Conservation (phyloP, 2,797 vertebrate genomes). For the Syndactyla subalaris region DNA sequence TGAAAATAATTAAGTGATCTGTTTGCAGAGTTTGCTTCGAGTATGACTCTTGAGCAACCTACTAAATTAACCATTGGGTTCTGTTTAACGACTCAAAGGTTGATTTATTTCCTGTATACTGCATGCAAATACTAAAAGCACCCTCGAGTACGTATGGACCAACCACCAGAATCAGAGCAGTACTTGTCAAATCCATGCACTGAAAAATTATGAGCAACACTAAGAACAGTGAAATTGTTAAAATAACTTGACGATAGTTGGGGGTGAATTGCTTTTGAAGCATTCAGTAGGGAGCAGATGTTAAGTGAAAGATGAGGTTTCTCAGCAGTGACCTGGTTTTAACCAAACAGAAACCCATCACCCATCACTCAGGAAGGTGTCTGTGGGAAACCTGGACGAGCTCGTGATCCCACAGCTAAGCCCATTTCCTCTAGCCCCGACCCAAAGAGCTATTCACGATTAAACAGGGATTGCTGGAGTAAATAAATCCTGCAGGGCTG, state of each 20-base stretch:
- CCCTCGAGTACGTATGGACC: background rate
- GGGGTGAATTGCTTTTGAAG: background rate
- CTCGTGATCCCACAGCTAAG: background rate
- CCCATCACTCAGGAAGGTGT: background rate
- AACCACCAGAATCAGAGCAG: background rate
- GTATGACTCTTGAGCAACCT: background rate
- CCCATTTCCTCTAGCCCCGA: background rate
- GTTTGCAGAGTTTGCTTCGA: background rate
- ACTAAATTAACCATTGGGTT: background rate
- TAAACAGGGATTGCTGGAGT: background rate
- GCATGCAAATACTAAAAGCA: constrained; percentile 43
- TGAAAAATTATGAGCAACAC: background rate
- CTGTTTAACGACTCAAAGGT: background rate
- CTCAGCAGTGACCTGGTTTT: background rate
- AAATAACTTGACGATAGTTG: background rate
- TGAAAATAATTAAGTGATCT: constrained; percentile 33
- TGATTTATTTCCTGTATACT: background rate
- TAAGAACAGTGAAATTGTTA: background rate
- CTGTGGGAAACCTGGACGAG: background rate
- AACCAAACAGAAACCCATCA: background rate
- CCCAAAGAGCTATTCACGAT: background rate
- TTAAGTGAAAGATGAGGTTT: background rate
- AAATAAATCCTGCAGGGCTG: background rate
- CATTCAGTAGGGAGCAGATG: background rate
- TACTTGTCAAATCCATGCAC: constrained; percentile 5